These are phyloP conservation scores for Callyntrura guangdongensis DNA, from an alignment of 2,888 invertebrate species.

Conservation along the genomic window DNA sequence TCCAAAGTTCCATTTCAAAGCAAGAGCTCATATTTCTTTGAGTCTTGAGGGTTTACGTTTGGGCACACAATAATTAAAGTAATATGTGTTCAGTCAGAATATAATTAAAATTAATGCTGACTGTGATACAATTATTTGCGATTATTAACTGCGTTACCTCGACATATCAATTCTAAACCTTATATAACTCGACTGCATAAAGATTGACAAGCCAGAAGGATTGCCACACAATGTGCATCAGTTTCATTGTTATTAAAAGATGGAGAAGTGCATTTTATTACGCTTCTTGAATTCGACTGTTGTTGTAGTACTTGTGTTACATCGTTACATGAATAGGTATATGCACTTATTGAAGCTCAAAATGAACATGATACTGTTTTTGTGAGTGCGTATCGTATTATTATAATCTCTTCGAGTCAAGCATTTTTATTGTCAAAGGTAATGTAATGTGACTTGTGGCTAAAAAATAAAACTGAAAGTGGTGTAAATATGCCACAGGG, in stretches of 20 bases:
- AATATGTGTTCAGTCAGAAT: no score
- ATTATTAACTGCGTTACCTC: no score
- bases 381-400: not conserved
- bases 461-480: not conserved
- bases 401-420: not conserved
- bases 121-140: no score
- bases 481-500: conserved; percentile 24
- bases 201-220: conserved; percentile 69
- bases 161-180: no score
- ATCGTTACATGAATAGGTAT: not conserved
- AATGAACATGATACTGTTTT: not conserved
- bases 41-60: no score
- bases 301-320: not conserved
- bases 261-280: conserved; percentile 68
- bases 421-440: not conserved
- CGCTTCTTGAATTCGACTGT: conserved; percentile 45
- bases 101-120: no score
- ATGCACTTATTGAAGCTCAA: not conserved
- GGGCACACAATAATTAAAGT: no score
- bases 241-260: conserved; percentile 13
- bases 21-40: no score
- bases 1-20: no score
- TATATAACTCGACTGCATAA: not conserved
- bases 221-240: conserved; percentile 56
- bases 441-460: conserved; percentile 4